Conservation (phyloP, 2,797 vertebrate species). For the Liparis tanakae region DNA sequence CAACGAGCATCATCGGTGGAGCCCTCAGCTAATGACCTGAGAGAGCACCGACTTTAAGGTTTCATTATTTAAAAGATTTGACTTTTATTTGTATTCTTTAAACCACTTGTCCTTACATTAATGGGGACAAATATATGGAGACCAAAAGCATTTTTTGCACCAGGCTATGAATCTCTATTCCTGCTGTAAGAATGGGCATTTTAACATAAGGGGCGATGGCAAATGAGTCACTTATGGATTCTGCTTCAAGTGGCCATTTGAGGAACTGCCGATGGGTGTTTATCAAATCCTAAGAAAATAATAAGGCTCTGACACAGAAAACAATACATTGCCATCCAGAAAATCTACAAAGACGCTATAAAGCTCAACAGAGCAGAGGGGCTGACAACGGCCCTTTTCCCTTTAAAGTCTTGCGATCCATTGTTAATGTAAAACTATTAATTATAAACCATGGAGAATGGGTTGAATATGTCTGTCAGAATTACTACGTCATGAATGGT, state of each 20-base stretch:
- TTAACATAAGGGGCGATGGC: no score
- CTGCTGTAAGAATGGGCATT: no score
- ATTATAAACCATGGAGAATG: background rate
- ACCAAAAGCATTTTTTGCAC: no score
- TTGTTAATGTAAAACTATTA: background rate
- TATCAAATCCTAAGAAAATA: background rate
- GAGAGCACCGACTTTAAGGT: background rate
- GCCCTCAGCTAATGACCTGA: background rate
- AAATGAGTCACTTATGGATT: no score
- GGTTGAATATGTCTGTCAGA: slow-evolving; percentile 62
- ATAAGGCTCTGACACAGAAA: background rate
- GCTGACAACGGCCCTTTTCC: background rate
- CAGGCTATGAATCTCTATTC: no score
- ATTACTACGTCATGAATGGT: slow-evolving; percentile 5
- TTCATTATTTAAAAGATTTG: no score
- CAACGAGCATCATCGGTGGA: no score
- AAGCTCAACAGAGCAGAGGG: background rate
- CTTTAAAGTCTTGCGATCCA: background rate
- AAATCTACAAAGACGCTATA: background rate
- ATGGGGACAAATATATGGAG: no score
- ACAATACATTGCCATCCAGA: background rate
- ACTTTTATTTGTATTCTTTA: no score
- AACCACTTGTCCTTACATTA: no score
- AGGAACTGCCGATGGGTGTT: background rate
- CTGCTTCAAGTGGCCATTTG: no score